Conservation (phyloP, 2,113 vertebrate species). For the Mystacornis crossleyi region DNA sequence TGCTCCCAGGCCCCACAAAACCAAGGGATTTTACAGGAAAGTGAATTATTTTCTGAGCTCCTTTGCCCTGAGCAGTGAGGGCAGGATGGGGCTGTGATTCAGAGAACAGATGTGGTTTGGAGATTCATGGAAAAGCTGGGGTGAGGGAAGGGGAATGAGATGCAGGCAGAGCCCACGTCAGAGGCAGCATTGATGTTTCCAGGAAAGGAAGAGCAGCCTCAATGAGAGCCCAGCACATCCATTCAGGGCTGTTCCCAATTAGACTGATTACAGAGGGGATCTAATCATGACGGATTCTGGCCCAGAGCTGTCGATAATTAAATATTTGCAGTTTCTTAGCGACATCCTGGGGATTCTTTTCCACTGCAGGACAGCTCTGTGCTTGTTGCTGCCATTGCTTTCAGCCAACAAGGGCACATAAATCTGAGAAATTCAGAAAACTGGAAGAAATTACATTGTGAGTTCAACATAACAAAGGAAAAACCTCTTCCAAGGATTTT, state of each 20-base stretch:
- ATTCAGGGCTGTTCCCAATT: not conserved
- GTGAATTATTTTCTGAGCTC: slow-evolving; percentile 8
- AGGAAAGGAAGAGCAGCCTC: not conserved
- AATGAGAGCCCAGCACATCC: not conserved
- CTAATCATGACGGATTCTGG: not conserved
- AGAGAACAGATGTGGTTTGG: not conserved
- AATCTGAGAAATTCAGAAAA: not conserved
- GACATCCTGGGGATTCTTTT: not conserved
- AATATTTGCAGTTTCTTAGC: not conserved
- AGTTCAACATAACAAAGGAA: not conserved
- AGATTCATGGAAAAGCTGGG: not conserved
- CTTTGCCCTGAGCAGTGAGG: not conserved
- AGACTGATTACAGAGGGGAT: not conserved
- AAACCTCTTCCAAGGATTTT: not conserved
- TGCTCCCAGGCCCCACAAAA: not conserved
- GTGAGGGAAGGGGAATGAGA: not conserved
- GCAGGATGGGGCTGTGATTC: not conserved
- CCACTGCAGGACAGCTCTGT: not conserved
- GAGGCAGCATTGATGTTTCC: not conserved
- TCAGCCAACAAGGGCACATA: not conserved
- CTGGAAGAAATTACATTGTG: not conserved
- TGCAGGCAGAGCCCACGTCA: not conserved
- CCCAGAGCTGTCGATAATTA: not conserved
- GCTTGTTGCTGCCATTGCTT: not conserved
- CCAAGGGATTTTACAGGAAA: not conserved